A percentile compares a stretch with the other conserved stretches of the same genome.
These are phyloP conservation scores for Pocillopora damicornis DNA, from an alignment of 64 coral and sea anemone species.

Conservation along the genomic window DNA sequence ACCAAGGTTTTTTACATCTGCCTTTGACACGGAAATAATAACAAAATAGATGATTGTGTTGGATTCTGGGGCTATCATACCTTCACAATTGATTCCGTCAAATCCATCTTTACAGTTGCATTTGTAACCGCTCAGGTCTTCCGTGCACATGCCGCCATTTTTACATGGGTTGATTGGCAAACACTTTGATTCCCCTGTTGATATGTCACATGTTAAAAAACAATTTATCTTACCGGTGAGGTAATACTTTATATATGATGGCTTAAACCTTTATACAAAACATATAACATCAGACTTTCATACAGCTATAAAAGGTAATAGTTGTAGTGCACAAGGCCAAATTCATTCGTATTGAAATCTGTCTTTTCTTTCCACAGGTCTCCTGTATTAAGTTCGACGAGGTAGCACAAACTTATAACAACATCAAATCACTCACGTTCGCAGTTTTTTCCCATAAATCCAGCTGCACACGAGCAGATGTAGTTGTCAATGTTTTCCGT, in stretches of 20 bases:
- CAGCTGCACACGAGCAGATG: constrained; percentile 63
- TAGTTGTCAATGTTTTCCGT: constrained; percentile 70
- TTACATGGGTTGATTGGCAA: constrained; percentile 82
- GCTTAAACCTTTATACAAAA: too few relatives aligned
- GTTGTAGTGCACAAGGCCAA: too few relatives aligned
- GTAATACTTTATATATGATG: background rate
- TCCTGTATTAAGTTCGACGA: background rate
- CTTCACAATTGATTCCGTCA: constrained; percentile 84
- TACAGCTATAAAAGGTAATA: too few relatives aligned
- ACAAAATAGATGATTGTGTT: too few relatives aligned
- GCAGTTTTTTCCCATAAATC: constrained; percentile 87
- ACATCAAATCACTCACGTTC: constrained; percentile 53
- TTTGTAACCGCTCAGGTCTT: constrained; percentile 63
- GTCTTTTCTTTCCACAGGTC: too few relatives aligned
- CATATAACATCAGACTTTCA: too few relatives aligned
- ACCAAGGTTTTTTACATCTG: too few relatives aligned
- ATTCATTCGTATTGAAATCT: too few relatives aligned
- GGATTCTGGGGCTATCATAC: background rate
- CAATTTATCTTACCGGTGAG: background rate
- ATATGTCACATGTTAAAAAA: background rate
- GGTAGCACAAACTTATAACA: background rate
- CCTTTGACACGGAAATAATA: too few relatives aligned
- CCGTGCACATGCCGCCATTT: constrained; percentile 77
- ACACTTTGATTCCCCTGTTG: constrained; percentile 84
- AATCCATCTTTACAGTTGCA: constrained; percentile 73